Percentiles rank a stretch among this genome's conserved stretches.
Conservation (phyloP, 1,140 invertebrate species). For the Oreohelix idahoensis region DNA sequence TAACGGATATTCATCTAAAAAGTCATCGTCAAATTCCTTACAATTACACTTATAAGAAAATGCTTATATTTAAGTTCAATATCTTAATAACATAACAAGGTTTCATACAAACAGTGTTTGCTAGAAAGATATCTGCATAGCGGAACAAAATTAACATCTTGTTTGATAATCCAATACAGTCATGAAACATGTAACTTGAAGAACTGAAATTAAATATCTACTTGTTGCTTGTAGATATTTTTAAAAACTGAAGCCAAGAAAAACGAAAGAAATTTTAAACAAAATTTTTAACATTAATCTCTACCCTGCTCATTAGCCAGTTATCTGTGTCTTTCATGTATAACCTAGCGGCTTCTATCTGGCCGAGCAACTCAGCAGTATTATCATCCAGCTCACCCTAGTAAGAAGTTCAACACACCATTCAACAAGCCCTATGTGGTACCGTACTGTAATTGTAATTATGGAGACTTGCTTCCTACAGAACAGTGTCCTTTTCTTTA, state of each 20-base stretch:
- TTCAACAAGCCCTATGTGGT: too few relatives aligned
- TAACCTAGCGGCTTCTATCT: slow-evolving; percentile 30
- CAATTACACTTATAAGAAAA: too few relatives aligned
- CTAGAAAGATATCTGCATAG: too few relatives aligned
- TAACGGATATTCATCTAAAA: too few relatives aligned
- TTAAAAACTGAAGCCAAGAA: background rate
- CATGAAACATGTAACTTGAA: background rate
- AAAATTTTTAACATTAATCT: slow-evolving; percentile 7
- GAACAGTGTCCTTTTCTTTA: too few relatives aligned
- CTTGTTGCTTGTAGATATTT: background rate
- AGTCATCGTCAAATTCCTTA: too few relatives aligned
- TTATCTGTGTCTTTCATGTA: slow-evolving; percentile 36
- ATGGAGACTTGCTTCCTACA: too few relatives aligned
- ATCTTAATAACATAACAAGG: too few relatives aligned
- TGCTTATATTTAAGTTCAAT: too few relatives aligned
- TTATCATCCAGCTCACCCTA: slow-evolving; percentile 20
- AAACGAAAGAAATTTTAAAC: slow-evolving; percentile 13
- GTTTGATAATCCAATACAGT: background rate
- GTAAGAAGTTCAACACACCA: background rate
- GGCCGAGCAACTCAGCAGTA: slow-evolving; percentile 13
- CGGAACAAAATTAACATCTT: too few relatives aligned
- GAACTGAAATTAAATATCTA: background rate
- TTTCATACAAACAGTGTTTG: too few relatives aligned
- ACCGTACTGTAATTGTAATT: too few relatives aligned
- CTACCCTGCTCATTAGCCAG: slow-evolving; percentile 37